Evolutionary conservation across 2,797 vertebrate genomes (phyloP), one percentile per base, ranked within the genome.

Genomic region (Cossypha heuglini): DNA sequence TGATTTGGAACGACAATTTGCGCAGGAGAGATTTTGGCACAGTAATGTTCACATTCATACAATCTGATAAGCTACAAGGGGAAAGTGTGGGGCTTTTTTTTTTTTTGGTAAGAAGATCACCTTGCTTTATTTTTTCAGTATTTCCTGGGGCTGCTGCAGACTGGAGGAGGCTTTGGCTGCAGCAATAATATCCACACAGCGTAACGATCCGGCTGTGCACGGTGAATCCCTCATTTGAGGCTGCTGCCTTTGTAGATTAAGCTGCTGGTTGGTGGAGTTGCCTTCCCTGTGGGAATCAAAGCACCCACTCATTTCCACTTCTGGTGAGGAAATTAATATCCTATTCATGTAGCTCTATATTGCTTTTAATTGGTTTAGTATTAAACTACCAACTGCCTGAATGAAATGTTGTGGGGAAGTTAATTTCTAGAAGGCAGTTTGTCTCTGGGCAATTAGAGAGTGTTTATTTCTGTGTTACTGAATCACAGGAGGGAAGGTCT

Each of bases 1-100:
- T 92, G 86, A 96, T 94, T 96, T 89, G 92, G 71, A 96, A 94
- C 25, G 78, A 83, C 77, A 90, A 74, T 94, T 95, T 84, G 82
- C 29, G 12, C 1, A 2, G 35, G 78, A 83, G 77, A 84, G 49
- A 71, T 86, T 93, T 95, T 92, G 76, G 49, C 77, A 87, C 46
- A 61, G 75, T 29, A 69, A 66, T 5, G 6, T 79, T 95, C 84
- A n/a, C 43, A 80, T 94, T 86, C 46, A 25, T 75, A 72, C 20
- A 28, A 33, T 83, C 68, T 92, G 58, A 80, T 86, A 74, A 94
- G 6, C 37, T 79, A 42, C 51, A 79, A 61, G 43, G 45, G n/a
- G 24, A 64, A 95, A 87, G 14, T 46, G 38, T 52, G 67, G 13
- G 5, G 15, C 3, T 9, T 40, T 62, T 31, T 22, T 9, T 18